These are phyloP conservation scores for Synanthedon formicaeformis DNA, from an alignment of 2,888 invertebrate species.

Conservation along the genomic window DNA sequence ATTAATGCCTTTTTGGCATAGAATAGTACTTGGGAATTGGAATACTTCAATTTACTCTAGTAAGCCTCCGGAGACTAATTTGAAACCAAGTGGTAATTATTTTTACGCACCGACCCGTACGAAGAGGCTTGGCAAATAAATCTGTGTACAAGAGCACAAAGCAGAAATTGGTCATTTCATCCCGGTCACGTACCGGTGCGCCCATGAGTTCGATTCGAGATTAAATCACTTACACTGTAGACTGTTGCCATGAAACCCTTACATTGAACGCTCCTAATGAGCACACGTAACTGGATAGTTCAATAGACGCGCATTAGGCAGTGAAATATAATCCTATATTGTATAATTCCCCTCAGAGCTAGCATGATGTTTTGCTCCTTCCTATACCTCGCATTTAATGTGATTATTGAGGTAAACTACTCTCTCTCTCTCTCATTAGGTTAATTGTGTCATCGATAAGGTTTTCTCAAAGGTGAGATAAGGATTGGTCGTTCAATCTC, in stretches of 20 bases:
- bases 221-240: slow-evolving; percentile 7
- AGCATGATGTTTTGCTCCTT: too few relatives aligned
- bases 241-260: not conserved
- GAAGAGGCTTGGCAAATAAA: not conserved
- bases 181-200: slow-evolving; percentile 28
- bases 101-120: not conserved
- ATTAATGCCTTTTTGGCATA: too few relatives aligned
- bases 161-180: slow-evolving; percentile 8
- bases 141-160: not conserved
- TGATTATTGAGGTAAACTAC: too few relatives aligned
- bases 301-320: not conserved
- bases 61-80: too few relatives aligned
- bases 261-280: not conserved
- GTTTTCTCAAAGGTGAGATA: too few relatives aligned
- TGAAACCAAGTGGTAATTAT: not conserved
- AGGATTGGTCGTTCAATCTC: too few relatives aligned
- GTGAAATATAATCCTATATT: not conserved
- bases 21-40: too few relatives aligned
- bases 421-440: too few relatives aligned
- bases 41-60: too few relatives aligned
- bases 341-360: too few relatives aligned
- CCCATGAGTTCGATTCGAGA: slow-evolving; percentile 25
- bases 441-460: too few relatives aligned
- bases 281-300: not conserved
- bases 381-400: too few relatives aligned